Base-by-base conservation (phyloP, 1,140 invertebrate species). In the Lordiphosa stackelbergi region DNA sequence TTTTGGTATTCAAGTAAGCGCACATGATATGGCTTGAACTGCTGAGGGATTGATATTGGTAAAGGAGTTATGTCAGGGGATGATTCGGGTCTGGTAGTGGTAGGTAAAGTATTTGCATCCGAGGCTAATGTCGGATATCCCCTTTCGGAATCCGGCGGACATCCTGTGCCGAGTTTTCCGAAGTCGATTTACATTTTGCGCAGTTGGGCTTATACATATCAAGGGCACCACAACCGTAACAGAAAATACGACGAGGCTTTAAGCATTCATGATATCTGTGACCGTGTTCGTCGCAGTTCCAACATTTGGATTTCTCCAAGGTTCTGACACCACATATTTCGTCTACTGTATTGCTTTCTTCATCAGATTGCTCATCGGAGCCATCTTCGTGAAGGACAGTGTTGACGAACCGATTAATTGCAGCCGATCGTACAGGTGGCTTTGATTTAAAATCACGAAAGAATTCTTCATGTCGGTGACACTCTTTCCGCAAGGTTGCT, bases 1-100 rank as follows among this genome's bases (percentile, higher is more conserved):
- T 53, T 48, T 10, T 37, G 1, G 35, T 60, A 60, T 2, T 66
- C 38, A 4, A 36, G n/a, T 8, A 45, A 34, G 1, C 51, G 51
- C 3, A 51, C 0, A 5, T 66, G 38, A 28, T 49, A 66, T 34
- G 56, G 62, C 2, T 60, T 59, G 35, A 53, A 60, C 4, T 6
- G 10, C 38, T 4, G 1, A 1, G 24, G n/a, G 6, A 2, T 34
- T n/a, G 31, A 1, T 42, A 13, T 12, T 19, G 13, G 9, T 34
- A 34, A 5, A 5, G 8, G 10, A 12, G 38, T 5, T n/a, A 53
- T 5, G 11, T 19, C 5, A 9, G 12, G 12, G 12, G n/a, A 10
- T 41, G 11, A 3, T 10, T 10, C 49, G 5, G 1, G 11, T 41
- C 24, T 28, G 7, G 16, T 19, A 19, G 37, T 1, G 24, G 11